Conservation (phyloP, 2,888 invertebrate genomes). For the Norana najaformis region DNA sequence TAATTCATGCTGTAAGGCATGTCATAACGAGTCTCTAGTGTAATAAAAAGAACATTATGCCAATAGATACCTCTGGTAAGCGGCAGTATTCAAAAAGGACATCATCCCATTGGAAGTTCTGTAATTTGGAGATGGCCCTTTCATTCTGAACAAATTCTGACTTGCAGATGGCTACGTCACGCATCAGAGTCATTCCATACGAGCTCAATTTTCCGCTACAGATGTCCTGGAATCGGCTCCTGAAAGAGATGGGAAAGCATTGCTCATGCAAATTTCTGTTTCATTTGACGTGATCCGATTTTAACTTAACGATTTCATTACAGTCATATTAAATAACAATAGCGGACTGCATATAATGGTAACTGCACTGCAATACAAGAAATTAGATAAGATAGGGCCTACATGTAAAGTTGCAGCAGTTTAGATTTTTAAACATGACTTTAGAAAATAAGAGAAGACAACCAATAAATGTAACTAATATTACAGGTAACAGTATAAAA, state of each 20-base stretch:
- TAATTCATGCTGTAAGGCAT: no score
- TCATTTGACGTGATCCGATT: not conserved
- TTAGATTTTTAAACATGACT: no score
- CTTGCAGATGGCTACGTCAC: constrained; percentile 71
- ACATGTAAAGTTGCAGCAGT: no score
- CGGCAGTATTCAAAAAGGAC: constrained; percentile 74
- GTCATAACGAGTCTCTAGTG: no score
- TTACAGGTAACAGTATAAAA: not conserved
- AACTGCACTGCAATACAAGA: no score
- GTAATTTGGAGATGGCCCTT: constrained; percentile 75
- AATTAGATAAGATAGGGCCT: no score
- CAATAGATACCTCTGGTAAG: constrained; percentile 66
- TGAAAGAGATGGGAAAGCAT: constrained; percentile 56
- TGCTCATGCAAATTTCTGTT: not conserved
- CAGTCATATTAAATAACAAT: not conserved
- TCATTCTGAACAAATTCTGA: constrained; percentile 71
- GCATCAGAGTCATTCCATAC: constrained; percentile 70
- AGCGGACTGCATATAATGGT: no score
- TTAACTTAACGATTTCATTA: not conserved
- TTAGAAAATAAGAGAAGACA: no score
- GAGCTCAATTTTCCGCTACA: constrained; percentile 69
- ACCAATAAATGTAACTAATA: no score
- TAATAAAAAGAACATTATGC: not conserved
- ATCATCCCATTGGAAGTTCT: constrained; percentile 77
- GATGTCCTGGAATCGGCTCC: constrained; percentile 74